Evolutionary conservation across 2,797 vertebrate genomes (phyloP).

Genomic region (Hydrolagus colliei): DNA sequence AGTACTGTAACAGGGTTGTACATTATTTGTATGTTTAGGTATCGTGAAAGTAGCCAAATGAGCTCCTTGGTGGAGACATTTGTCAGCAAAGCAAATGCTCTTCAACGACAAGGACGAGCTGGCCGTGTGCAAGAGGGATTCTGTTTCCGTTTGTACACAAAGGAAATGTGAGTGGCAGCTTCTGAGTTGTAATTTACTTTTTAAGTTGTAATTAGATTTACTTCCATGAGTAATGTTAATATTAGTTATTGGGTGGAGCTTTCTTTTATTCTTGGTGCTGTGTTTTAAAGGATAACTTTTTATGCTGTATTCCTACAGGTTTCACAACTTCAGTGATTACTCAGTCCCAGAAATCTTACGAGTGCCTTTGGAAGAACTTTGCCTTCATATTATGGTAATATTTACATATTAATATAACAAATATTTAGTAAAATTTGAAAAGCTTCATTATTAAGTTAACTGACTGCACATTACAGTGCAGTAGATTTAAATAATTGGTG

Average conservation of each 20-base stretch:
- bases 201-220: neutral
- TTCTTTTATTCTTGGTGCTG: neutral
- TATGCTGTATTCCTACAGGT: slow-evolving; percentile 57
- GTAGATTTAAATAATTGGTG: neutral
- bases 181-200: neutral
- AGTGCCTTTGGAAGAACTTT: slow-evolving; percentile 93
- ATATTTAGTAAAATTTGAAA: neutral
- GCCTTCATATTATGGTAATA: slow-evolving; percentile 90
- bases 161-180: slow-evolving; percentile 63
- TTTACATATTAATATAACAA: slow-evolving; percentile 20
- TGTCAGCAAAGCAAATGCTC: slow-evolving; percentile 91
- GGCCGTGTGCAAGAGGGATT: slow-evolving; percentile 82
- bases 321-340: slow-evolving; percentile 82
- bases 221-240: neutral
- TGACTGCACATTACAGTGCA: too few relatives aligned
- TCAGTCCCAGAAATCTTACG: slow-evolving; percentile 90
- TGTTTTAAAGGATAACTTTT: neutral
- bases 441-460: neutral
- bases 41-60: slow-evolving; percentile 97
- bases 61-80: slow-evolving; percentile 93
- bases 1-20: too few relatives aligned
- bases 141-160: slow-evolving; percentile 88
- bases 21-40: slow-evolving; percentile 54
- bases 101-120: slow-evolving; percentile 91
- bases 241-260: neutral